Evolutionary conservation across 2,888 invertebrate species (phyloP), one percentile per base, ranked within the genome.

Genomic region (Caenorhabditis wallacei): DNA sequence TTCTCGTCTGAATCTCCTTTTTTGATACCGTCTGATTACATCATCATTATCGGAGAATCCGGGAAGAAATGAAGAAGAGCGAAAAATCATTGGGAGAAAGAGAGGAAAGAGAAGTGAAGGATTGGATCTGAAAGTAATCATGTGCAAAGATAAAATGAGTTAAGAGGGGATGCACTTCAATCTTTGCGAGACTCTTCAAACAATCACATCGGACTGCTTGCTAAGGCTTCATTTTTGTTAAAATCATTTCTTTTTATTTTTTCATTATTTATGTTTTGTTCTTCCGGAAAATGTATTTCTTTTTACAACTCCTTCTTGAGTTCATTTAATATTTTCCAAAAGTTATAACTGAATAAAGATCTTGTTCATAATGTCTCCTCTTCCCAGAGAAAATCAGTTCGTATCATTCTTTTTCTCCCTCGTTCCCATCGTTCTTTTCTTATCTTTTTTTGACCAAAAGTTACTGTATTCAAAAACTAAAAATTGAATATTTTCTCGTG

Each of bases 1-100:
- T 56, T 69, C 48, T 11, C 68, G 76, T 69, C 68, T 68, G 69
- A 76, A 68, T 68, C 68, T 66, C 46, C 16, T 40, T 22, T 46
- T 57, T 22, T 11, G 51, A 53, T 37, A 53, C 37, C 22, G 16
- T 18, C 37, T 56, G 46, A 24, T 68, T 51, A 64, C 63, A 57
- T 63, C 70, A 69, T 61, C 37, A 63, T 46, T 22, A 24, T 20
- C 16, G 20, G 51, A 40, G 79, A 57, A 66, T 71, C 63, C 63
- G 70, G 63, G 63, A 71, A 11, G 35, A 43, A 20, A 37, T 35
- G 16, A 35, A 22, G 24, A 71, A 61, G 46, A 59, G 74, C 64
- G 26, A 64, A 56, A 56, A 53, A 61, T 48, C 40, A 16, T 40
- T 11, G 63, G 48, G 30, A 70, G 54, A 70, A 53, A 57, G n/a